Base-by-base conservation (phyloP, 2,797 vertebrate genomes). In the Acridotheres tristis region DNA sequence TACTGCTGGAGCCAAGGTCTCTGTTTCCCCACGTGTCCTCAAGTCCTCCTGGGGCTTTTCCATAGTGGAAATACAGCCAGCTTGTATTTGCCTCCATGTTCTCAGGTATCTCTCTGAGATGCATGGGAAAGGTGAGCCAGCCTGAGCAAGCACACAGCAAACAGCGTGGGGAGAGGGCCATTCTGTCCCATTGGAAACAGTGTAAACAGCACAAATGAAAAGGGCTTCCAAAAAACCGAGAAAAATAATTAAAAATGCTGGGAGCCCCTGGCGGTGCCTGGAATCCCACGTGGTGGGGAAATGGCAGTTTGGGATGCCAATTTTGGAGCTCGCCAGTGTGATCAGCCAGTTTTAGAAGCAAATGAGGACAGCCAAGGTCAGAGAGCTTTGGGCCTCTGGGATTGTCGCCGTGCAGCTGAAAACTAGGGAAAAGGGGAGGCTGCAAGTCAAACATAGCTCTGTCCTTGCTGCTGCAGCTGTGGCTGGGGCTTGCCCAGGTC, bases 321-420 rank as follows among this genome's bases (percentile, higher is more conserved):
- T 67, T 96, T 88, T 90, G 92, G 85, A 89, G 61, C 50, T 85
- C 0, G 0, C 42, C 53, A 57, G 63, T 72, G 81, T 81, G 69
- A 86, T 92, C 80, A 75, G 69, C 58, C 77, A 48, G 61, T 88
- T 96, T 96, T 89, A 89, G 90, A 93, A 94, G 65, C 68, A 90
- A 91, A 95, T 43, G 76, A 96, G 92, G 85, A 91, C 93, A 93
- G 50, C 72, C 83, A 94, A 93, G 85, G 88, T 96, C 94, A 94
- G 88, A 74, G 88, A 91, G 61, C 3, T 0, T 21, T 69, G 32
- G 43, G 50, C 79, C 45, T 85, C 79, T 80, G 90, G 57, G 85
- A 61, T 38, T 80, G 79, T 48, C 0, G 0, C 82, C 77, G 48
- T 69, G 57, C 26, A 4, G 79, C 30, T 78, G 57, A 50, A 92